These are phyloP conservation scores for Zeugodacus cucurbitae DNA, from an alignment of 1,140 invertebrate species.

Conservation along the genomic window DNA sequence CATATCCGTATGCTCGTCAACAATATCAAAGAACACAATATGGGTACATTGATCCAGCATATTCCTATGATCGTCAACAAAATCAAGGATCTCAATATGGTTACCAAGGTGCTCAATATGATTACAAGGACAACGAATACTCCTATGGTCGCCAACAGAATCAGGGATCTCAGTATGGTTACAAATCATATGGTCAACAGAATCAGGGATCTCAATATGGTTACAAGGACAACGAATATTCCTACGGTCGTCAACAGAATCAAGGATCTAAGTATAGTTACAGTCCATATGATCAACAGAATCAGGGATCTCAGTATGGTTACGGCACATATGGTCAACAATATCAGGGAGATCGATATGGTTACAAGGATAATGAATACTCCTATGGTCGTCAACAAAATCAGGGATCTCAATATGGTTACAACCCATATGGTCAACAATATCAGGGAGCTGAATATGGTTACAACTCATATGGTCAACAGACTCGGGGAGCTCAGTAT, in stretches of 20 bases:
- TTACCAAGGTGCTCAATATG: not conserved
- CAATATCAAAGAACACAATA: not conserved
- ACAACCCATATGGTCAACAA: too few relatives aligned
- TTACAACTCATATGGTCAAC: not conserved
- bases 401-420: not conserved
- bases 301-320: not conserved
- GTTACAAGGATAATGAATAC: not conserved
- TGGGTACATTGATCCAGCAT: not conserved
- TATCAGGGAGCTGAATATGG: not conserved
- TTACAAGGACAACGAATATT: too few relatives aligned
- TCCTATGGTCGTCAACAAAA: not conserved
- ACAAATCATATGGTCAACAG: not conserved
- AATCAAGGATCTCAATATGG: not conserved
- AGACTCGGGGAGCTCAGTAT: not conserved
- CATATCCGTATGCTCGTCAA: not conserved
- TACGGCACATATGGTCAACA: not conserved
- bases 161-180: not conserved
- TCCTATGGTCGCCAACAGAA: not conserved
- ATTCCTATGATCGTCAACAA: not conserved
- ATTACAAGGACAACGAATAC: not conserved
- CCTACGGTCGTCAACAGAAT: too few relatives aligned
- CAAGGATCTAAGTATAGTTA: too few relatives aligned
- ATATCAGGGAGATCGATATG: not conserved
- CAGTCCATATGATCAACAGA: too few relatives aligned
- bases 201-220: not conserved